Evolutionary conservation across 2,888 invertebrate genomes (phyloP).

Genomic region (Yponomeuta evonymella): DNA sequence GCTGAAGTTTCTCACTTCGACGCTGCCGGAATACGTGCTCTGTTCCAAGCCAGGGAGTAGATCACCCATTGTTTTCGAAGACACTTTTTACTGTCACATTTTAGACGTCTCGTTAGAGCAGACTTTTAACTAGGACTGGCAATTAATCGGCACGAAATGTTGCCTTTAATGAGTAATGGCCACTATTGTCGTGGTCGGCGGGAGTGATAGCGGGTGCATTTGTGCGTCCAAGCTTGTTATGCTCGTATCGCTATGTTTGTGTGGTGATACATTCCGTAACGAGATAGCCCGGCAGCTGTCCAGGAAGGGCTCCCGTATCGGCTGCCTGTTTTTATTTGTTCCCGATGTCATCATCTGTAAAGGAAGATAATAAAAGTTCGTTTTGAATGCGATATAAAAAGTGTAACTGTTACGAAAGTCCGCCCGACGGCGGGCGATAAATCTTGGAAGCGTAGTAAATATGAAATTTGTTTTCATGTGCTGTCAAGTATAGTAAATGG

Average conservation of each 20-base stretch:
- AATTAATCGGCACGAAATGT: not conserved
- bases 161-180: slow-evolving; percentile 7
- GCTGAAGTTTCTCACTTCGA: slow-evolving; percentile 55
- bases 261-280: slow-evolving; percentile 61
- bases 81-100: slow-evolving; percentile 5
- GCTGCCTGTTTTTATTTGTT: slow-evolving; percentile 30
- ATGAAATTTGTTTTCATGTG: not conserved
- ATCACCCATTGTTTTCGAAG: slow-evolving; percentile 60
- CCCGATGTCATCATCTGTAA: slow-evolving; percentile 48
- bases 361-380: slow-evolving; percentile 42
- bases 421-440: not conserved
- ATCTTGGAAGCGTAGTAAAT: not conserved
- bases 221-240: not conserved
- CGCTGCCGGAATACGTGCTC: slow-evolving; percentile 63
- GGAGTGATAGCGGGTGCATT: slow-evolving; percentile 37
- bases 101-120: not conserved
- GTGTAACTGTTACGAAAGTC: not conserved
- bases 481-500: not conserved
- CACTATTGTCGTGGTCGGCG: slow-evolving; percentile 17
- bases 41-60: slow-evolving; percentile 65
- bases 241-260: slow-evolving; percentile 18
- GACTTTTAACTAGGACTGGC: not conserved
- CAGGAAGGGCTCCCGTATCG: slow-evolving; percentile 60
- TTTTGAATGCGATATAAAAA: slow-evolving; percentile 9
- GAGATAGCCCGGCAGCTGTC: slow-evolving; percentile 64